These are phyloP conservation scores for Limnephilus marmoratus DNA, from an alignment of 2,888 invertebrate genomes.

Conservation along the genomic window DNA sequence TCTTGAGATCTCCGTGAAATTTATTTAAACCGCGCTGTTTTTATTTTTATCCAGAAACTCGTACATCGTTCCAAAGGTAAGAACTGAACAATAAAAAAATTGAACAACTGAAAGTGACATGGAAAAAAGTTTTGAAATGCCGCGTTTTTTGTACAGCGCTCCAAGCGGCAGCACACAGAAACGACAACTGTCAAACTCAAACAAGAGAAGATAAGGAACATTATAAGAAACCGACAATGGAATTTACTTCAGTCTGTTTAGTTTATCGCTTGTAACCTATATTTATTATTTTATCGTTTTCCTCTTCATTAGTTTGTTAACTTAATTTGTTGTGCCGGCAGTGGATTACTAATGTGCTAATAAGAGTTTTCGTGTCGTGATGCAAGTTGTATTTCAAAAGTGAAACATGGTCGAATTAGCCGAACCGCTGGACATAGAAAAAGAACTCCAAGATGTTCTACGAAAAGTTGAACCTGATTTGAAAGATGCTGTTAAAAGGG, in stretches of 20 bases:
- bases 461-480: slow-evolving; percentile 77
- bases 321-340: not conserved
- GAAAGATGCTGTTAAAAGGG: slow-evolving; percentile 79
- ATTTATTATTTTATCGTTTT: slow-evolving; percentile 33
- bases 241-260: not conserved
- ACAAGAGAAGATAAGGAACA: slow-evolving; percentile 19
- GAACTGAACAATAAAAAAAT: not conserved
- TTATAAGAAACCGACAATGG: not conserved
- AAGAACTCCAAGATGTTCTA: slow-evolving; percentile 75
- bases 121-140: slow-evolving; percentile 50
- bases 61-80: not conserved
- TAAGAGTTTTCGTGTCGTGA: slow-evolving; percentile 22
- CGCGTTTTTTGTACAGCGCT: slow-evolving; percentile 29
- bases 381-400: not conserved
- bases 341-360: not conserved
- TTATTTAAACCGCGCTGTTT: not conserved
- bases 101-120: not conserved
- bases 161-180: slow-evolving; percentile 19
- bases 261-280: slow-evolving; percentile 53
- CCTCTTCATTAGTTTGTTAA: not conserved
- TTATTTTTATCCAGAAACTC: not conserved
- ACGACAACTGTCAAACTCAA: slow-evolving; percentile 47
- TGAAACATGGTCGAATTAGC: slow-evolving; percentile 65
- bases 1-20: not conserved
- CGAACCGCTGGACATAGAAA: slow-evolving; percentile 73